These are phyloP conservation scores for Agelastica alni DNA, from an alignment of 2,888 invertebrate species.

Conservation along the genomic window DNA sequence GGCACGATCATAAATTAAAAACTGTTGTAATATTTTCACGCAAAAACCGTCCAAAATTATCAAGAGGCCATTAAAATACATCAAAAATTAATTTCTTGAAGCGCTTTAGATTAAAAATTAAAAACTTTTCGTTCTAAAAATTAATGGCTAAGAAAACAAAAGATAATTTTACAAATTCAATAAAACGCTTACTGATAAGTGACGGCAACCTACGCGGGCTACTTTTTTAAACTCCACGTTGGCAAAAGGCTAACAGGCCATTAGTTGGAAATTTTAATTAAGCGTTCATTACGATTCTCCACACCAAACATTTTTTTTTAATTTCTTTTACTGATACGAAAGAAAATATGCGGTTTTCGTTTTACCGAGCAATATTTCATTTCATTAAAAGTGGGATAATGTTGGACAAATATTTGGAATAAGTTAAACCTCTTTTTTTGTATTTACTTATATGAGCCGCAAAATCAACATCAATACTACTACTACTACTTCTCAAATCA, in stretches of 20 bases:
- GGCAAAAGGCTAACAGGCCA: conserved; percentile 26
- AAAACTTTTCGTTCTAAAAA: conserved; percentile 54
- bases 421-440: too few relatives aligned
- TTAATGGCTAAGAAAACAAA: conserved; percentile 57
- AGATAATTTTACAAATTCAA: conserved; percentile 56
- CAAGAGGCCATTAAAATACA: conserved; percentile 48
- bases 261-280: conserved; percentile 44
- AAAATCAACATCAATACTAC: too few relatives aligned
- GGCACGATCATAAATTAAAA: conserved; percentile 34
- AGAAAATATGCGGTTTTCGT: background rate
- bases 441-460: too few relatives aligned
- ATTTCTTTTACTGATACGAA: background rate
- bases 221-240: conserved; percentile 36
- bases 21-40: conserved; percentile 38
- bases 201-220: conserved; percentile 30
- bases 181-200: conserved; percentile 47
- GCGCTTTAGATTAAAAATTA: conserved; percentile 55
- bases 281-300: conserved; percentile 48
- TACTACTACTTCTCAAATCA: too few relatives aligned
- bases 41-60: conserved; percentile 41
- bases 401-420: too few relatives aligned
- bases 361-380: too few relatives aligned
- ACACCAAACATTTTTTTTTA: background rate
- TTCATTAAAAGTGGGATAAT: too few relatives aligned
- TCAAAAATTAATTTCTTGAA: conserved; percentile 53